Evolutionary conservation across 2,888 invertebrate genomes (phyloP), one percentile per base, ranked within the genome.

Genomic region (Mechanitis messenoides): DNA sequence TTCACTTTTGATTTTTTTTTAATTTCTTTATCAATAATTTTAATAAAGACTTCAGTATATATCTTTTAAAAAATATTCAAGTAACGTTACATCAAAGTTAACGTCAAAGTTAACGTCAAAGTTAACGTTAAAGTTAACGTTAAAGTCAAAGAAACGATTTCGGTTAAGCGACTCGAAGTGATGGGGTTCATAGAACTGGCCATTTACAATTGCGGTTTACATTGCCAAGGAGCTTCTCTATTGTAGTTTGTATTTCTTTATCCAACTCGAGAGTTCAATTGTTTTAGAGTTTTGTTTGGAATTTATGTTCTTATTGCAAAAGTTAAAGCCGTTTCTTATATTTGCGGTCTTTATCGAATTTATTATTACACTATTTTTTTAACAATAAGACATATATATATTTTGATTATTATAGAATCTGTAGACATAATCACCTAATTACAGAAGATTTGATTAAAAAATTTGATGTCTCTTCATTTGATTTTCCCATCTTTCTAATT

Each of bases 181-280:
- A 47, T 47, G 47, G 47, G 20, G 28, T 50, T 50, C 50, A 50
- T 31, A 31, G 31, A 20, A 50, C 50, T 28, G 50, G 50, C 50
- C 50, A 50, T 50, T 50, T 50, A 50, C 50, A 31, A 31, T 11
- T 50, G 50, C 50, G 50, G 31, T 50, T 50, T 7, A 28, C 31
- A 50, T 50, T 50, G 31, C 50, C 50, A 50, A 50, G 50, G 50
- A 50, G 50, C 31, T 50, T 31, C 50, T 31, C 50, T 50, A 50
- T 50, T 50, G 50, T 50, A 28, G 50, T 50, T 50, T 31, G 50
- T 50, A 50, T 28, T 50, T 50, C 50, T 50, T 50, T 50, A 31
- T 50, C 31, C 50, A 50, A 50, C 50, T 50, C 11, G 31, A 11
- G 31, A 50, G 50, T 50, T 3, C 31, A 31, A 50, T 50, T 50